A percentile compares a stretch with the other conserved stretches of the same genome.
Evolutionary conservation across 2,797 vertebrate genomes (phyloP).

Genomic region (Ciconia nigra): DNA sequence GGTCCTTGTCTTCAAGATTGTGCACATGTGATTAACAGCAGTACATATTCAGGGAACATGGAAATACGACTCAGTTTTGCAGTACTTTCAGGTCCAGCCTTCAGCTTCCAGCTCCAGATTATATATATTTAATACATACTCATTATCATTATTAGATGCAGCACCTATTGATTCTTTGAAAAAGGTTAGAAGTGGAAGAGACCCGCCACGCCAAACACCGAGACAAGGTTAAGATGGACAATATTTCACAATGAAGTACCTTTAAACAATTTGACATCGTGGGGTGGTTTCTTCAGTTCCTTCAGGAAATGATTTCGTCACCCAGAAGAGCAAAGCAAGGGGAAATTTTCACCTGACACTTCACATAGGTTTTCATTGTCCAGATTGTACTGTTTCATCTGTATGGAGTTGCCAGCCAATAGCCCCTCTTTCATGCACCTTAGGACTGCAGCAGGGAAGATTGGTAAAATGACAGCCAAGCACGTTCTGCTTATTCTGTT

Average conservation of each 20-base stretch:
- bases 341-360: neutral
- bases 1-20: conserved; percentile 18
- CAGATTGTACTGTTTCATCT: neutral
- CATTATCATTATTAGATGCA: neutral
- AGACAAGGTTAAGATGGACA: neutral
- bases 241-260: neutral
- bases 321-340: neutral
- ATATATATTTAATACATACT: neutral
- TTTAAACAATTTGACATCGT: neutral
- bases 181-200: neutral
- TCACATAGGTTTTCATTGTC: neutral
- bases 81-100: neutral
- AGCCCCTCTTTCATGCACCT: neutral
- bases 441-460: neutral
- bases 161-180: neutral
- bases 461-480: neutral
- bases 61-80: neutral
- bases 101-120: neutral
- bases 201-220: neutral
- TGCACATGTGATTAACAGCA: neutral
- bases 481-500: neutral
- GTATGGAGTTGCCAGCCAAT: neutral
- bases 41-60: neutral
- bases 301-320: neutral
- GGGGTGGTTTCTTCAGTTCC: neutral